Evolutionary conservation across 2,888 invertebrate species (phyloP).

Genomic region (Athalia circularis): DNA sequence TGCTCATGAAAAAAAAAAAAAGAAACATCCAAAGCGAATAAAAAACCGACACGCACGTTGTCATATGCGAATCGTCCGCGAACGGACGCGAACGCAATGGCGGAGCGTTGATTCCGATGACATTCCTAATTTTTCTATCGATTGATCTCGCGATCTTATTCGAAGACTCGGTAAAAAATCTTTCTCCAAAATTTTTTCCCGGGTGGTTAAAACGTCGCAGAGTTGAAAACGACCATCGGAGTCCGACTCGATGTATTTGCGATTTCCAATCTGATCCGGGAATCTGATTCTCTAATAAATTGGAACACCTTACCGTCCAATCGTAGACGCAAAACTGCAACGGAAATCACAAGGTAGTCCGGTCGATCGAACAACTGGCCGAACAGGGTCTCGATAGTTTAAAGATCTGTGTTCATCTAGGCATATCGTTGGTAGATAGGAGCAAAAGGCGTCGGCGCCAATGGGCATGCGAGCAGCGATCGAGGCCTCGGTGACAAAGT

Average conservation of each 20-base stretch:
- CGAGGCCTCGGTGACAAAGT: conserved; percentile 67
- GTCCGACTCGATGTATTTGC: no score
- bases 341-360: no score
- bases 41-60: conserved; percentile 45
- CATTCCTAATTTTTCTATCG: neutral
- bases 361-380: neutral
- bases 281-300: no score
- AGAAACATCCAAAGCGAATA: conserved; percentile 29
- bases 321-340: no score
- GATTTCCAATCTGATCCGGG: no score
- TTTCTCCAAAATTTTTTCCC: no score
- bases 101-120: conserved; percentile 8
- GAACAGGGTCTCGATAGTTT: neutral
- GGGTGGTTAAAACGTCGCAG: no score
- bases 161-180: neutral
- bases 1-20: conserved; percentile 52
- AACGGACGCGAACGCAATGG: conserved; percentile 29
- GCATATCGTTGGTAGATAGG: conserved; percentile 28
- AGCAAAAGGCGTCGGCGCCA: conserved; percentile 43
- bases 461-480: conserved; percentile 50
- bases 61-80: conserved; percentile 31
- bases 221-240: no score
- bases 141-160: neutral
- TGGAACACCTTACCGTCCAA: no score
- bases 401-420: conserved; percentile 9